phyloP scores from a whole-genome alignment of 2,888 invertebrate genomes.

The Frankliniella intonsa region DNA sequence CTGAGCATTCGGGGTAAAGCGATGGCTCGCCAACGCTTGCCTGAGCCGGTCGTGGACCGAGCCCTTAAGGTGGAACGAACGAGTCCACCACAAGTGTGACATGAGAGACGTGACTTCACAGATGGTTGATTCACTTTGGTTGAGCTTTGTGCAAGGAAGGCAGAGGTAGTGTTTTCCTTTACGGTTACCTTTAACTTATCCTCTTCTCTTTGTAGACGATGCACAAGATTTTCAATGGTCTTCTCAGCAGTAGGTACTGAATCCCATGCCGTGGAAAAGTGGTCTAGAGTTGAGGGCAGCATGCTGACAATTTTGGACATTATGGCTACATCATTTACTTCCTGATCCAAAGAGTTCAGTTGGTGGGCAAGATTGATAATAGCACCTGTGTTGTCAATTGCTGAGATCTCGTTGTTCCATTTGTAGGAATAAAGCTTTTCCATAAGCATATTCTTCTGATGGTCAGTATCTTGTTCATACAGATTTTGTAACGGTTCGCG shows the following conservation, averaged over 20 bases:
- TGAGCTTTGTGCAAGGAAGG: background rate
- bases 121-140: background rate
- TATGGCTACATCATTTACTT: background rate
- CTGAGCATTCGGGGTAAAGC: no score
- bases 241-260: background rate
- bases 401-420: background rate
- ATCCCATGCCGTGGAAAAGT: background rate
- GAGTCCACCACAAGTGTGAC: background rate
- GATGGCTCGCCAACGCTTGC: no score
- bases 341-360: background rate
- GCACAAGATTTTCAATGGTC: background rate
- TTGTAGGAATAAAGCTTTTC: background rate
- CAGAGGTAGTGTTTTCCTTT: background rate
- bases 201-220: background rate
- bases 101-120: background rate
- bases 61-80: no score
- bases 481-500: no score
- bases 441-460: constrained; percentile 4
- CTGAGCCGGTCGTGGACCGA: no score
- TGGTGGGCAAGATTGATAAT: background rate
- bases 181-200: background rate
- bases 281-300: background rate
- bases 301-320: background rate
- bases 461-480: background rate
- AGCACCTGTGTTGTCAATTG: background rate